A percentile compares a stretch with the other conserved stretches of the same genome.
Conservation (phyloP, 2,113 vertebrate species). For the Nanger granti region DNA sequence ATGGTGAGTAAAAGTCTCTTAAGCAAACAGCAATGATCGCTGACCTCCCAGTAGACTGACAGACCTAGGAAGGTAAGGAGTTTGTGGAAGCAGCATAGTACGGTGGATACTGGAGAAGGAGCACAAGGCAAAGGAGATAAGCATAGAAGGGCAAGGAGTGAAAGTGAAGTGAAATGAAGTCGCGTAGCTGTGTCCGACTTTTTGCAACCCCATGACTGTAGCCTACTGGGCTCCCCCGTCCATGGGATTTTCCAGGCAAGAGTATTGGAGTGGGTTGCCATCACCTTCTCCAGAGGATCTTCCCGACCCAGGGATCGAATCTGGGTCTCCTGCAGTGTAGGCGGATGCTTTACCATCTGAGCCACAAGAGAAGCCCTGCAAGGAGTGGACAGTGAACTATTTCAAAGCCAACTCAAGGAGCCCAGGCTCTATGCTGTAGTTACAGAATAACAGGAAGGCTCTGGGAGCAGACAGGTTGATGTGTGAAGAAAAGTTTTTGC, state of each 20-base stretch:
- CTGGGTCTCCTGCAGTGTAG: not conserved
- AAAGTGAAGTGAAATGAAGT: not conserved
- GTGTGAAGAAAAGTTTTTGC: not conserved
- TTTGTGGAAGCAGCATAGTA: not conserved
- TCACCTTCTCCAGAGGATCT: not conserved
- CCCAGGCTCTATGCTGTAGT: not conserved
- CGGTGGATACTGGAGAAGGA: not conserved
- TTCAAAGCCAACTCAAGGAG: not conserved
- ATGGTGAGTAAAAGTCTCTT: not conserved
- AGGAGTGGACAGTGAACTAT: not conserved
- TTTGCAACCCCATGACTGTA: not conserved
- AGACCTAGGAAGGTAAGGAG: not conserved
- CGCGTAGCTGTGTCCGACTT: rapidly evolving
- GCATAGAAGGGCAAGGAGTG: not conserved
- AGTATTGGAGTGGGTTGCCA: not conserved
- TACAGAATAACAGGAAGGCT: not conserved
- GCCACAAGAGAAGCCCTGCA: not conserved
- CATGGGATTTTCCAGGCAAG: not conserved
- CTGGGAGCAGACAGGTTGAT: not conserved
- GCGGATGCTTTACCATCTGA: not conserved
- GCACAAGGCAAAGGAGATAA: not conserved
- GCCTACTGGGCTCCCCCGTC: not conserved
- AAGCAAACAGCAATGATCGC: not conserved
- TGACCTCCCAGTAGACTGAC: not conserved
- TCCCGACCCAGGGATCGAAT: not conserved